Evolutionary conservation across 2,888 invertebrate genomes (phyloP), one percentile per base, ranked within the genome.

Genomic region (Pocota personata): DNA sequence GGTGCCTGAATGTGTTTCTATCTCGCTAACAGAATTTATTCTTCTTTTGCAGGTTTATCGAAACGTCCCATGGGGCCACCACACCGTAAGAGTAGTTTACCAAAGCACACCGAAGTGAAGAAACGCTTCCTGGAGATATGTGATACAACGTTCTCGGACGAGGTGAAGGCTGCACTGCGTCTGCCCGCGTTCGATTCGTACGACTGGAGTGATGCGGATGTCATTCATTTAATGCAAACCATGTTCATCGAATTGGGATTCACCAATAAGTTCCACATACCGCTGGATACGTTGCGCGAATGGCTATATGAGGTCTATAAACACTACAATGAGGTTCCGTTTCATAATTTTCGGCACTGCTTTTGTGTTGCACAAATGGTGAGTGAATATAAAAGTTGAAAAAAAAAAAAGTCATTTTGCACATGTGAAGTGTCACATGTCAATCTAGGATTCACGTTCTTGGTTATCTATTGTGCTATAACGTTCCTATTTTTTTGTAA

Each of bases 351-450:
- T 93, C 94, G 96, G 88, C 97, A 97, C 91, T 96, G 96, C 92
- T 97, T 97, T 93, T 97, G 97, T 93, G 97, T 97, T 88, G 95
- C 97, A 82, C 97, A 97, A 93, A 97, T 97, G 97, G 97, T 96
- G 93, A 93, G 93, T 93, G 5, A 16, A 35, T 6, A 37, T 40
- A 46, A 21, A 32, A 27, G 43, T 21, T 50, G 19, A 37, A 7
- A 32, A 24, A 40, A 27, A 46, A 35, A 52, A 60, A 50, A 14
- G 32, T 55, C 19, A 21, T 46, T 72, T 37, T 37, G 14, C 24
- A 77, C 58, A 40, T 50, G 55, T 66, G 6, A 14, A 52, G 37
- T 77, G 66, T 67, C 57, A 77, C 66, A 58, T 67, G 58, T 64
- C 55, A 64, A 43, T 75, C 64, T 24, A 60, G 58, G 21, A 48